These are phyloP conservation scores for Rhodeus uyekii DNA, from an alignment of 2,797 vertebrate genomes.

Conservation along the genomic window DNA sequence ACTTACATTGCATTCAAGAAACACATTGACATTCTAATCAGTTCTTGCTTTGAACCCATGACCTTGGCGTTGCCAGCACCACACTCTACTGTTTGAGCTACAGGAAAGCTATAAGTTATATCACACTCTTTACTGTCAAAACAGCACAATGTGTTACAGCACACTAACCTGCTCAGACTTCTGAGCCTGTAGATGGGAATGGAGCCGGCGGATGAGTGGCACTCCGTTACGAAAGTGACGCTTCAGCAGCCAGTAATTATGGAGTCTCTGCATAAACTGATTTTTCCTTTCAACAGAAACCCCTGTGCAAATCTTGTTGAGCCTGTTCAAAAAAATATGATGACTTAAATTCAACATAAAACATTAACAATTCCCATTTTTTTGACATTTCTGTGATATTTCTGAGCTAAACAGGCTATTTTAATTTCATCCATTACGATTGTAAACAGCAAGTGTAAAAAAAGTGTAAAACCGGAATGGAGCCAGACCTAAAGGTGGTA, in stretches of 20 bases:
- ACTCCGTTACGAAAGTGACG: conserved; percentile 95
- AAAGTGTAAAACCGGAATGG: neutral
- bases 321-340: conserved; percentile 73
- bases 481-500: neutral
- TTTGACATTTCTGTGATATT: neutral
- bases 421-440: neutral
- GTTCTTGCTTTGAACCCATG: too few relatives aligned
- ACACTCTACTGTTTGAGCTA: too few relatives aligned
- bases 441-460: neutral
- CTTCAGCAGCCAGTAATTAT: conserved; percentile 97
- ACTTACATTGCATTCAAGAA: too few relatives aligned
- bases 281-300: conserved; percentile 94
- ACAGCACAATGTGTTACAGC: conserved; percentile 2
- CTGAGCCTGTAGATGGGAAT: conserved; percentile 92
- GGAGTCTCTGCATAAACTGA: conserved; percentile 97
- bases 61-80: too few relatives aligned
- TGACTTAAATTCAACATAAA: conserved; percentile 1
- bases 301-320: conserved; percentile 96
- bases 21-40: too few relatives aligned
- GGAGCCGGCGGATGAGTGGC: conserved; percentile 92
- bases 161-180: conserved; percentile 86
- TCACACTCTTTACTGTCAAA: conserved; percentile 8
- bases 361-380: neutral
- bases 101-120: too few relatives aligned
- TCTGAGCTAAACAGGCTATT: neutral